Conservation (phyloP, 2,113 vertebrate genomes). For the Xenotilapia longispinis region DNA sequence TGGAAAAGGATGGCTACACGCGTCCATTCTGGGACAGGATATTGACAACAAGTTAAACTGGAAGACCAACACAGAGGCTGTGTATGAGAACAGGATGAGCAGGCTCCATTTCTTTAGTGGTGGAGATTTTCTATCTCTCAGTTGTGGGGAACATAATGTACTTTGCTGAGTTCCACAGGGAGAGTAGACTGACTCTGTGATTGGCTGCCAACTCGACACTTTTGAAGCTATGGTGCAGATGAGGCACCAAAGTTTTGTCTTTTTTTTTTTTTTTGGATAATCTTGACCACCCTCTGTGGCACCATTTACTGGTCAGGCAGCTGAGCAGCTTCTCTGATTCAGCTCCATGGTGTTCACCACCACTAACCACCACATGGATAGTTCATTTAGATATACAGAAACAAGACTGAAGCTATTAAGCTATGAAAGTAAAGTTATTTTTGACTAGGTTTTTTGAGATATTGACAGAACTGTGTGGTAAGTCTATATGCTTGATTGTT, state of each 20-base stretch:
- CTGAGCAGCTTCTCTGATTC: not conserved
- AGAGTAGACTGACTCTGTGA: not conserved
- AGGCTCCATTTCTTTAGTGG: not conserved
- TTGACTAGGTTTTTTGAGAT: accelerated
- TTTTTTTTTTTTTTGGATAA: not conserved
- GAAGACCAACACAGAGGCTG: not conserved
- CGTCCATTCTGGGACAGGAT: not conserved
- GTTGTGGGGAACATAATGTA: not conserved
- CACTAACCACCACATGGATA: not conserved
- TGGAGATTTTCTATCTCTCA: not conserved
- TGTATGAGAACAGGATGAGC: not conserved
- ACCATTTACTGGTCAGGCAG: not conserved
- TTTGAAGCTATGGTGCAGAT: not conserved
- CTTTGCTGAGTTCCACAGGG: not conserved
- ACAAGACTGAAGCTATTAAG: not conserved
- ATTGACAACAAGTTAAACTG: not conserved
- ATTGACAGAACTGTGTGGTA: not conserved
- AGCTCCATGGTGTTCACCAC: not conserved
- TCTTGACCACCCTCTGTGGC: not conserved
- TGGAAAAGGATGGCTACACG: not conserved
- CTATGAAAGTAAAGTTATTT: not conserved
- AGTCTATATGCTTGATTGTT: not conserved
- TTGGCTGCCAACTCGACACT: not conserved
- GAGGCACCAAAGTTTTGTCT: not conserved
- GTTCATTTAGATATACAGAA: not conserved